phyloP scores from a whole-genome alignment of 2,797 vertebrate species.

The Falco columbarius region DNA sequence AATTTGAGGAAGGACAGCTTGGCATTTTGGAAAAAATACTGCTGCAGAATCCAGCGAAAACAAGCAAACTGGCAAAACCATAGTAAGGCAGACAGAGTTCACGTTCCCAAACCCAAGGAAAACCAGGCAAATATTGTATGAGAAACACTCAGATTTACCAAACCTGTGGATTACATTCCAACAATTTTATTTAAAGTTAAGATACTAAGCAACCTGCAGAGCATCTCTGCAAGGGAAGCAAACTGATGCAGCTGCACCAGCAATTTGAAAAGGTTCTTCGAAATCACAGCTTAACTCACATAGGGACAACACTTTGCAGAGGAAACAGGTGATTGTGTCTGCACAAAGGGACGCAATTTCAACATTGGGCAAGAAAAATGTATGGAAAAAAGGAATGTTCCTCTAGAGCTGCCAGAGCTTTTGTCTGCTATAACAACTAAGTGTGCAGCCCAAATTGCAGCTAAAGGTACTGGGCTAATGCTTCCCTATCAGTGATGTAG shows the following conservation, averaged over 20 bases:
- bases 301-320: conserved; percentile 17
- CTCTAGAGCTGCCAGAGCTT: conserved; percentile 77
- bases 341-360: neutral
- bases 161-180: conserved; percentile 42
- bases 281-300: neutral
- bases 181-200: conserved; percentile 60
- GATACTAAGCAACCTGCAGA: conserved; percentile 45
- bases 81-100: neutral
- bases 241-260: conserved; percentile 77
- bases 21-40: neutral
- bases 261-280: conserved; percentile 42
- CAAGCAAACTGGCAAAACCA: neutral
- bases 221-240: conserved; percentile 71
- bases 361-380: conserved; percentile 1
- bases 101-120: neutral
- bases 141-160: neutral
- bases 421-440: conserved; percentile 73
- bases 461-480: neutral
- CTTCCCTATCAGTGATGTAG: neutral
- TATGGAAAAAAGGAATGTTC: conserved; percentile 45
- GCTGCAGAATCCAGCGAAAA: neutral
- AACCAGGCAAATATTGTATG: neutral
- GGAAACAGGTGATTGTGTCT: neutral
- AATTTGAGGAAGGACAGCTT: neutral
- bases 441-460: conserved; percentile 45